Base-by-base conservation (phyloP, 2,113 vertebrate genomes). In the Dryoscopus gambensis region DNA sequence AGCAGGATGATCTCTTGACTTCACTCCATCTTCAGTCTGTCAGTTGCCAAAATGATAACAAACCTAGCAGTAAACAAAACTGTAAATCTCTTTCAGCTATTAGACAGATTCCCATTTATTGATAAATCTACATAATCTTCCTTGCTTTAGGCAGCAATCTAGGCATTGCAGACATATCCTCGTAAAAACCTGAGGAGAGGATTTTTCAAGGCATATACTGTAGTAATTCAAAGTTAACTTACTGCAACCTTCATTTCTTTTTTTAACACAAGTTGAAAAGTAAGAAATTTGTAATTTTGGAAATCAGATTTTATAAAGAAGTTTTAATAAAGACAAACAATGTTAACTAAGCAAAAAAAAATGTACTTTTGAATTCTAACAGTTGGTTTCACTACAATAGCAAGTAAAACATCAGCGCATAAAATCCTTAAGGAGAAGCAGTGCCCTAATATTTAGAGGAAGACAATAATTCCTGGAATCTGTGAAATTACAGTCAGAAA, bases 71-170 rank as follows among this genome's bases (percentile, higher is more conserved):
- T 90, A 96, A 97, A 95, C 91, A 95, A 91, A 95, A 62, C 76
- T 44, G 62, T 93, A 97, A 92, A 97, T 96, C 95, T 94, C 56
- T 78, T 83, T 83, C 63, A 75, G 76, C 80, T 94, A 31, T 75
- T 71, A 91, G 93, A 81, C 75, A 84, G 44, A n/a, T 78, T 90
- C 84, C 90, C 56, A 59, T 88, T 63, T 87, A 24, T 15, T 91
- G 69, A 94, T 84, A 94, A 84, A 93, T 91, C 85, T 93, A 90
- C 79, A 86, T 92, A 81, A 95, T 91, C 70, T 83, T 88, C 89
- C 64, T 84, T 79, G 47, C 95, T 94, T 56, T 49, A 81, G 73
- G 87, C 93, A 93, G 85, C 85, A 90, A 56, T 95, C 47, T 80
- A 78, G 65, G 59, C 62, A 73, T 30, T 90, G 76, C 88, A 94